Percentiles rank a stretch among this genome's conserved stretches.
phyloP scores from a whole-genome alignment of 37 sponge, comb jelly and placozoan genomes.

The Amphimedon queenslandica region DNA sequence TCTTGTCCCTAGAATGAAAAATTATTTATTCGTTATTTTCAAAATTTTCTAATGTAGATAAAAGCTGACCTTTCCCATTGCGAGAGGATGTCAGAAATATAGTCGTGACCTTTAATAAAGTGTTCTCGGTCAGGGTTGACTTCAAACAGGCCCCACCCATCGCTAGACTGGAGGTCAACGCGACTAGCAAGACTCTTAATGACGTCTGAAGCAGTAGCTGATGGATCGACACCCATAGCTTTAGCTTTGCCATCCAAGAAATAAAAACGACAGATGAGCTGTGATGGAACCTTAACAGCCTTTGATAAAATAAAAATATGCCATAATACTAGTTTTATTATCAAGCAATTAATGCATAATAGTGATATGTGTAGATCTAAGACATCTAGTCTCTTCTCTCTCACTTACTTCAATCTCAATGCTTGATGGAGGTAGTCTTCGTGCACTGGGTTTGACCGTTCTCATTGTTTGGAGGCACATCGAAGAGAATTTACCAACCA shows the following conservation, averaged over 20 bases:
- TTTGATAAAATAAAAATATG: slow-evolving; percentile 6
- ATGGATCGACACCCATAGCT: slow-evolving; percentile 87
- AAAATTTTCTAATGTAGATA: too few relatives aligned
- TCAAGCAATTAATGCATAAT: not conserved
- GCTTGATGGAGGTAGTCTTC: slow-evolving; percentile 81
- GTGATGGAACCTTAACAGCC: slow-evolving; percentile 76
- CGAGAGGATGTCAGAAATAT: slow-evolving; percentile 92
- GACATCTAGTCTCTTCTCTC: too few relatives aligned
- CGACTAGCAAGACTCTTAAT: slow-evolving; percentile 75
- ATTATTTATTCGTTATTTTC: not conserved
- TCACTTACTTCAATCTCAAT: slow-evolving; percentile 91
- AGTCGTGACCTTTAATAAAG: slow-evolving; percentile 87
- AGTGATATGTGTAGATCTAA: too few relatives aligned
- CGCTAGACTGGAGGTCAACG: slow-evolving; percentile 84
- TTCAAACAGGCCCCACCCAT: slow-evolving; percentile 96
- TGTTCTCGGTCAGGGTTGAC: slow-evolving; percentile 88
- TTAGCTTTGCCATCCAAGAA: slow-evolving; percentile 97
- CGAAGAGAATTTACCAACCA: slow-evolving; percentile 52
- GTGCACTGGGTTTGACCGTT: slow-evolving; percentile 62
- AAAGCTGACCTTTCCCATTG: slow-evolving; percentile 92
- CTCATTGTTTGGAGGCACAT: slow-evolving; percentile 72
- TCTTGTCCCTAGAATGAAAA: slow-evolving; percentile 63
- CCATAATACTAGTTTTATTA: not conserved
- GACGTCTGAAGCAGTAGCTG: slow-evolving; percentile 80
- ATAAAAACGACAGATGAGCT: slow-evolving; percentile 92